A percentile compares a stretch with the other conserved stretches of the same genome.
phyloP scores from a whole-genome alignment of 2,888 invertebrate genomes.

The Thecocarcelia acutangulata region DNA sequence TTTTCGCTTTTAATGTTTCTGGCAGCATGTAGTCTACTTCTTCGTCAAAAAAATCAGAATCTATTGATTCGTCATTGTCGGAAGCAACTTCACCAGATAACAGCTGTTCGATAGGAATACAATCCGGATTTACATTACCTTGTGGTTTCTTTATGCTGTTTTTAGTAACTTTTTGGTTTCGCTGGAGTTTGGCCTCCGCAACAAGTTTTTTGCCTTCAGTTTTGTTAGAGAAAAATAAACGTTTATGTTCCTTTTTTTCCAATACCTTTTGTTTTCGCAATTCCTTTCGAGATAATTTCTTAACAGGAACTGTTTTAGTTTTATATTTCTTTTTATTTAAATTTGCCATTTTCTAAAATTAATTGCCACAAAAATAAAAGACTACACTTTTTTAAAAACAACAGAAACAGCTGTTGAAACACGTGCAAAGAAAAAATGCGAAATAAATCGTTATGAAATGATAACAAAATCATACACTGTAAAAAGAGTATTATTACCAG shows the following conservation, averaged over 20 bases:
- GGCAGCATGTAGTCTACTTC: slow-evolving; percentile 75
- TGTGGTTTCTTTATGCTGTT: slow-evolving; percentile 51
- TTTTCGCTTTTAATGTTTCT: slow-evolving; percentile 42
- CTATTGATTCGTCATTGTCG: slow-evolving; percentile 76
- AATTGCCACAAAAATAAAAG: too few relatives aligned
- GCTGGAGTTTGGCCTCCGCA: slow-evolving; percentile 71
- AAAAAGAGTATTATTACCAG: too few relatives aligned
- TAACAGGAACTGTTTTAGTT: slow-evolving; percentile 57
- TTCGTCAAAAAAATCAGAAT: slow-evolving; percentile 79
- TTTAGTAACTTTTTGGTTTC: slow-evolving; percentile 36
- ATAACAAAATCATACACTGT: too few relatives aligned
- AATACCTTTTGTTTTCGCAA: slow-evolving; percentile 87
- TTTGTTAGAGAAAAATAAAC: slow-evolving; percentile 77
- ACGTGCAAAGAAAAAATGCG: too few relatives aligned
- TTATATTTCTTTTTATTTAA: slow-evolving; percentile 60
- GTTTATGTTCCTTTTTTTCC: slow-evolving; percentile 85
- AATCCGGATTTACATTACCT: slow-evolving; percentile 70
- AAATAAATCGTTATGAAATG: too few relatives aligned
- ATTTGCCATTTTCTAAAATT: slow-evolving; percentile 49
- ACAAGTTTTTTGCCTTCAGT: slow-evolving; percentile 74
- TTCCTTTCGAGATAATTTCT: slow-evolving; percentile 84
- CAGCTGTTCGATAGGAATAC: slow-evolving; percentile 72
- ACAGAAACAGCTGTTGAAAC: too few relatives aligned
- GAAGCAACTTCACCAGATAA: slow-evolving; percentile 72
- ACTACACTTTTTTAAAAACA: too few relatives aligned